These are phyloP conservation scores for Amphiduros pacificus DNA, from an alignment of 2,888 invertebrate genomes.

Conservation along the genomic window DNA sequence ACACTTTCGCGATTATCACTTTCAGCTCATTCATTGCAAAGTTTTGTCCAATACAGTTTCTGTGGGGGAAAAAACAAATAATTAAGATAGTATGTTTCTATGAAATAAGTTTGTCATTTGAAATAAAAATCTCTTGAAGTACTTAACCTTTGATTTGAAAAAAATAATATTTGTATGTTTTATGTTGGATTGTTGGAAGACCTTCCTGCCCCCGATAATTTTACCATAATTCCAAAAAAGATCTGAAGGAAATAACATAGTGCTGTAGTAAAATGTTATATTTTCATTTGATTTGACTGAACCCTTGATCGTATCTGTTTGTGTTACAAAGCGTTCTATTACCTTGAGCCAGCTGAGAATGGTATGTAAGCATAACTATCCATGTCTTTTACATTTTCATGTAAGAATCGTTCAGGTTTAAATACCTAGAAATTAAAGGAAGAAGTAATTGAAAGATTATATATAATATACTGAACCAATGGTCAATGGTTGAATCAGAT, in stretches of 20 bases:
- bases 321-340: neutral
- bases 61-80: neutral
- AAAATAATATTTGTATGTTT: too few relatives aligned
- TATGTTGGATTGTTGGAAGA: too few relatives aligned
- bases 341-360: slow-evolving; percentile 44
- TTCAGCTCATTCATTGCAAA: slow-evolving; percentile 22
- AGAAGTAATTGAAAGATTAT: slow-evolving; percentile 10
- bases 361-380: slow-evolving; percentile 37
- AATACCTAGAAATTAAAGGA: slow-evolving; percentile 30
- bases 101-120: too few relatives aligned
- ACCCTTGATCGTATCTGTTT: neutral
- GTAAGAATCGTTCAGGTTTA: slow-evolving; percentile 37
- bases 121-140: too few relatives aligned
- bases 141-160: too few relatives aligned
- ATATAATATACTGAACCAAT: neutral
- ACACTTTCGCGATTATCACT: slow-evolving; percentile 15
- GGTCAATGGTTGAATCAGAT: neutral
- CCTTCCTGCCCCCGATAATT: too few relatives aligned
- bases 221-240: too few relatives aligned
- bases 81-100: too few relatives aligned
- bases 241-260: neutral
- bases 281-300: neutral
- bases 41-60: slow-evolving; percentile 18
- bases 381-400: slow-evolving; percentile 32
- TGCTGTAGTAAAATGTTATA: neutral